These are phyloP conservation scores for Lissocephala sabroskyi DNA, from an alignment of 2,888 invertebrate genomes.

Conservation along the genomic window DNA sequence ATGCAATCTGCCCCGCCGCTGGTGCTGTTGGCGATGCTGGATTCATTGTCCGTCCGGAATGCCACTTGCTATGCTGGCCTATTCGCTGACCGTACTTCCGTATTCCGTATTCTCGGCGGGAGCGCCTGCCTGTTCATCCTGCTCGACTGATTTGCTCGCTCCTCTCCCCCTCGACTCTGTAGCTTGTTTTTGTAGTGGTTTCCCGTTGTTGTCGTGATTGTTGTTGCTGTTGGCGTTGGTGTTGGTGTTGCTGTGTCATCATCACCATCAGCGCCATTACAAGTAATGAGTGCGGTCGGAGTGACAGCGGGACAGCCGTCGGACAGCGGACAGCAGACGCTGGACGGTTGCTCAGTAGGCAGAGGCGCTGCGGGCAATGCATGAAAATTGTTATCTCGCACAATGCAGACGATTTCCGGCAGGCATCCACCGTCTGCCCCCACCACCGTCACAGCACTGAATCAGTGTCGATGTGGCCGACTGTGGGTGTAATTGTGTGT, in stretches of 20 bases:
- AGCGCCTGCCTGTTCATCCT: no score
- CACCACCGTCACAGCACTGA: not conserved
- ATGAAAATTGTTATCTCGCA: slow-evolving; percentile 65
- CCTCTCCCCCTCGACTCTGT: not conserved
- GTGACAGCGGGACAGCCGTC: no score
- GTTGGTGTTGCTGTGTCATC: slow-evolving; percentile 37
- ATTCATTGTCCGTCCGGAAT: slow-evolving; percentile 32
- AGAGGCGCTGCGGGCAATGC: slow-evolving; percentile 43
- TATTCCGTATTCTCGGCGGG: no score
- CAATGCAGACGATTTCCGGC: slow-evolving; percentile 63
- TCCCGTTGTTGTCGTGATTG: not conserved
- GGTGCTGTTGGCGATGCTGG: no score
- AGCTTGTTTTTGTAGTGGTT: slow-evolving; percentile 1
- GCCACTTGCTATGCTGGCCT: slow-evolving; percentile 53
- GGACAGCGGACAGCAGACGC: not conserved
- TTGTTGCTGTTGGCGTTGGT: slow-evolving; percentile 13
- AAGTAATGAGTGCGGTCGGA: slow-evolving; percentile 55
- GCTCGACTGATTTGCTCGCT: not conserved
- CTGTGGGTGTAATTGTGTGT: slow-evolving; percentile 5
- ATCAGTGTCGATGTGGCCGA: not conserved
- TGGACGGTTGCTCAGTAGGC: slow-evolving; percentile 5
- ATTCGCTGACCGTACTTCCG: slow-evolving; percentile 30
- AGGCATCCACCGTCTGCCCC: slow-evolving; percentile 23
- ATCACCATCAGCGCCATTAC: slow-evolving; percentile 62
- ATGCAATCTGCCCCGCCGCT: no score